phyloP scores from a whole-genome alignment of 1,140 invertebrate species.

The Pygmarrhopalites habei region DNA sequence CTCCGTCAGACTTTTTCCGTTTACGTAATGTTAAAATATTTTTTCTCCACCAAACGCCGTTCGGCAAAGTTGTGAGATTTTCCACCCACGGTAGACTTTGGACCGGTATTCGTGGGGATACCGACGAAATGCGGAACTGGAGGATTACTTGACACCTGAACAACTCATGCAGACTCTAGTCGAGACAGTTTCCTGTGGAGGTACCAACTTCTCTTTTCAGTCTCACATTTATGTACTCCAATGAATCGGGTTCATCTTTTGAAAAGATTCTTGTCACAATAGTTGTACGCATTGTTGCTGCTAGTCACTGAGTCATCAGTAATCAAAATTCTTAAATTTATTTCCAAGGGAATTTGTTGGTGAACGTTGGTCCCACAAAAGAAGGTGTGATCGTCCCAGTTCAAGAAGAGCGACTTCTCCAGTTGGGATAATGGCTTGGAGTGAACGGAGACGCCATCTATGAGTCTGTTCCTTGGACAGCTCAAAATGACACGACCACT shows the following conservation, averaged over 20 bases:
- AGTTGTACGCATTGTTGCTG: no score
- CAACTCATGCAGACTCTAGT: constrained; percentile 67
- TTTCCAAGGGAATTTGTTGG: constrained; percentile 51
- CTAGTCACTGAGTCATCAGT: background rate
- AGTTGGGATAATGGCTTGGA: constrained; percentile 51
- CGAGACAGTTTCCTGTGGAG: no score
- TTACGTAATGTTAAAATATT: no score
- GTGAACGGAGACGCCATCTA: constrained; percentile 56
- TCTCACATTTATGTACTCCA: background rate
- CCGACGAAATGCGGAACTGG: constrained; percentile 61
- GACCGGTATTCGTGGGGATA: constrained; percentile 87
- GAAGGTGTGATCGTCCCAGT: constrained; percentile 54
- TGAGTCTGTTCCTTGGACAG: constrained; percentile 44
- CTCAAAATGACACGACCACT: constrained; percentile 51
- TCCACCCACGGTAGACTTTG: no score
- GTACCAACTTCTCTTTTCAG: constrained; percentile 72
- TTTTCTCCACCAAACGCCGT: no score
- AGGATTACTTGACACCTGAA: constrained; percentile 62
- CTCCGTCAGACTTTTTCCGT: no score
- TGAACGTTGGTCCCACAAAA: constrained; percentile 53
- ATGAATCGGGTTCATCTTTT: no score
- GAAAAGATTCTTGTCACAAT: no score
- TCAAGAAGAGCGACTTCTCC: no score
- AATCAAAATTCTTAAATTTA: no score
- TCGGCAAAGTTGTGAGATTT: no score